Conservation (phyloP, 2,797 vertebrate species). For the Propithecus deckenii region DNA sequence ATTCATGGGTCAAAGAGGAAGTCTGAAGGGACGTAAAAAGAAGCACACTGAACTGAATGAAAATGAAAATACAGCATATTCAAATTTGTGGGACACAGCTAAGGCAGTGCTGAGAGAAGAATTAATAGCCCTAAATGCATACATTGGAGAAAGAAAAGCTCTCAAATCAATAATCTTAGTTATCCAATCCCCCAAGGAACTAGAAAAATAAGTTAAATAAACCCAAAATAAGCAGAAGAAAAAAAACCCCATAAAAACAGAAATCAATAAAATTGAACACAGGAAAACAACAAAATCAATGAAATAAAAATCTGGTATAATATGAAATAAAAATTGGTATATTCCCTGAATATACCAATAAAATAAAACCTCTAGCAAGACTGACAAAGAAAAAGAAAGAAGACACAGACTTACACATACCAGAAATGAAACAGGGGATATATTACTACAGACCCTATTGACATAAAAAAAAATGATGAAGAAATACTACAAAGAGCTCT, state of each 20-base stretch:
- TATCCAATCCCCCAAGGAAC: neutral
- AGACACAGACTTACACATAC: neutral
- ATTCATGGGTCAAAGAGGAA: neutral
- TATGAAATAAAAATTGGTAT: too few species aligned
- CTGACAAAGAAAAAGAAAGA: neutral
- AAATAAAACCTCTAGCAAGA: neutral
- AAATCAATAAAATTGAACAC: neutral
- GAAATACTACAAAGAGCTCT: neutral
- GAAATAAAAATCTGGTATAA: neutral
- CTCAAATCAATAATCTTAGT: neutral
- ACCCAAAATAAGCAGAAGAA: neutral
- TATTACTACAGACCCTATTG: neutral
- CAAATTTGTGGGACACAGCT: neutral
- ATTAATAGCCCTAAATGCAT: neutral
- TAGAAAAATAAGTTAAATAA: neutral
- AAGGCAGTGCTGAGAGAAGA: neutral
- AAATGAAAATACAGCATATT: neutral
- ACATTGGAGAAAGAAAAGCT: neutral
- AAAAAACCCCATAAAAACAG: neutral
- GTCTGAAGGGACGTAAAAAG: neutral
- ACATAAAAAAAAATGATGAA: neutral
- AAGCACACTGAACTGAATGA: neutral
- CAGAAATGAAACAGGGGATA: neutral
- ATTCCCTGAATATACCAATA: neutral
- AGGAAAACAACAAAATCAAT: neutral